Evolutionary conservation across 2,888 invertebrate genomes (phyloP).

Genomic region (Eudemis profundana): DNA sequence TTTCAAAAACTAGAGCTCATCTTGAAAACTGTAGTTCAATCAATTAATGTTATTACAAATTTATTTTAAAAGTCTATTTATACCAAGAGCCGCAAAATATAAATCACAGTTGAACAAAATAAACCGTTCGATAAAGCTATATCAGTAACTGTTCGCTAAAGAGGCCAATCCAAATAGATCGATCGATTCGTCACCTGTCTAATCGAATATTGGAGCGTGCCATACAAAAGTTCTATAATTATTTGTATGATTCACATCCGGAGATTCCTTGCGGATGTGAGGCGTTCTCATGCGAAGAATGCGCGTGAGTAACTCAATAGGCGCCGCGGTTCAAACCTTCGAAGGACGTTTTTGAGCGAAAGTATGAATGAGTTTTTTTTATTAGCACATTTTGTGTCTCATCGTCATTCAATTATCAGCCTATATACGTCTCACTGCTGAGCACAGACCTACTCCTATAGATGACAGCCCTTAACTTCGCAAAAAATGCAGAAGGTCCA

Average conservation of each 20-base stretch:
- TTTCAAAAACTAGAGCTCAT: no score
- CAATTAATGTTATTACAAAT: no score
- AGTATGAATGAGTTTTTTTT: no score
- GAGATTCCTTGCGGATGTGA: constrained; percentile 41
- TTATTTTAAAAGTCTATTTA: no score
- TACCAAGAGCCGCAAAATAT: no score
- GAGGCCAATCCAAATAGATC: constrained; percentile 4
- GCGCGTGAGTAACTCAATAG: constrained; percentile 30
- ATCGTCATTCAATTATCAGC: no score
- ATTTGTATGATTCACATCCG: constrained; percentile 42
- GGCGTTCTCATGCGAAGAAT: constrained; percentile 38
- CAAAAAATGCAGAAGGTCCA: no score
- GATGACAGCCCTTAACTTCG: no score
- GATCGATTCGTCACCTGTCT: constrained; percentile 21
- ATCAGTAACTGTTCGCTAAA: background rate
- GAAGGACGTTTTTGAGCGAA: constrained; percentile 4
- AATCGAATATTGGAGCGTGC: constrained; percentile 37
- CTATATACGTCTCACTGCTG: no score
- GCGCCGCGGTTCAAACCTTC: constrained; percentile 18
- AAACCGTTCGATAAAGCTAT: background rate
- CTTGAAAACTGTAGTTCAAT: no score
- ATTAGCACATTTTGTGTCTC: no score
- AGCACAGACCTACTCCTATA: no score
- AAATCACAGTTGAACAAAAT: background rate
- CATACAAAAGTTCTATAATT: constrained; percentile 35